Evolutionary conservation across 2,797 vertebrate species (phyloP).

Genomic region (Diplodus sargus): DNA sequence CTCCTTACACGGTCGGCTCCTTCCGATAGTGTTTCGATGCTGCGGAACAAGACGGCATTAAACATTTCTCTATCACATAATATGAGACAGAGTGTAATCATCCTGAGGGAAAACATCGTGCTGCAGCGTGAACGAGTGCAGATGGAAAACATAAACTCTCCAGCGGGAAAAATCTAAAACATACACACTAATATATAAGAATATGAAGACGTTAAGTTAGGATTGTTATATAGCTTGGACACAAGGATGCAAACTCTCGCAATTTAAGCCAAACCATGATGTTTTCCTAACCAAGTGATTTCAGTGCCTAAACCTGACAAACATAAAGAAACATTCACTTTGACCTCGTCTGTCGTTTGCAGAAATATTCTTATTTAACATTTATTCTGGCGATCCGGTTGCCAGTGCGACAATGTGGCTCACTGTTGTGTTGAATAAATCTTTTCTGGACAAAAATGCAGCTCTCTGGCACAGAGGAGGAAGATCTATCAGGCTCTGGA

Average conservation of each 20-base stretch:
- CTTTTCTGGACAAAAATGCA: conserved; percentile 4
- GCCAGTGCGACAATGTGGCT: not conserved
- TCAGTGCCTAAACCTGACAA: too few species aligned
- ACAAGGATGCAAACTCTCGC: not conserved
- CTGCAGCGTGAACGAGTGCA: too few species aligned
- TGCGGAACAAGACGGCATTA: not conserved
- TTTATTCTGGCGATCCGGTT: too few species aligned
- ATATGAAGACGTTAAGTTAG: not conserved
- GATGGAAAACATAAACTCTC: not conserved
- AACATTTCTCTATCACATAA: not conserved
- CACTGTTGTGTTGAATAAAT: not conserved
- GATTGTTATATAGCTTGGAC: not conserved
- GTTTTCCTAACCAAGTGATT: too few species aligned
- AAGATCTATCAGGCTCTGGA: not conserved
- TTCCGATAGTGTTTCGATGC: not conserved
- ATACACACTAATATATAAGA: too few species aligned
- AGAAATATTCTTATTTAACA: too few species aligned
- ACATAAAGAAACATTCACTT: too few species aligned
- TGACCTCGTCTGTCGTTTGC: too few species aligned
- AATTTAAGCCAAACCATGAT: too few species aligned
- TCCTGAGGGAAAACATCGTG: not conserved
- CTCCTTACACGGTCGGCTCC: conserved; percentile 10
- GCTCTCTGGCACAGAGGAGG: not conserved
- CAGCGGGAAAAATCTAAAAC: not conserved
- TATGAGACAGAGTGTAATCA: not conserved